Percentiles rank a stretch among this genome's conserved stretches.
phyloP scores from a whole-genome alignment of 2,888 invertebrate genomes.

The Allophyes oxyacanthae region DNA sequence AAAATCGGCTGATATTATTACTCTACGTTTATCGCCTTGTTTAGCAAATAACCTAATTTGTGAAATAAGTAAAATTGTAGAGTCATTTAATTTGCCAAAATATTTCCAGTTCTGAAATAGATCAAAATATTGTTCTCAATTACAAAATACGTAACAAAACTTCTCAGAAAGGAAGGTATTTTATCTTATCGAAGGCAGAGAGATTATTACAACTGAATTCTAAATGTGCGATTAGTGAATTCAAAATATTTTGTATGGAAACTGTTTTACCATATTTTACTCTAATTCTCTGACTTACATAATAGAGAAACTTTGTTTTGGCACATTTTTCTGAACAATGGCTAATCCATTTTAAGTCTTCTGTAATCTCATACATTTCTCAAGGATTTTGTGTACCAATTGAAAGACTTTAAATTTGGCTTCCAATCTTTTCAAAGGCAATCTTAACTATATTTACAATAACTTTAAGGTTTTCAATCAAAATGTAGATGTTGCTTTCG shows the following conservation, averaged over 20 bases:
- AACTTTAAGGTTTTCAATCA: constrained; percentile 8
- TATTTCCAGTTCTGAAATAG: neutral
- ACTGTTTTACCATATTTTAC: no score
- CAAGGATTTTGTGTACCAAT: constrained; percentile 1
- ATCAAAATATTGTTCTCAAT: no score
- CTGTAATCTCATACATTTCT: constrained; percentile 2
- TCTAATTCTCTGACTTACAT: constrained; percentile 7
- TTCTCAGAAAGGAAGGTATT: constrained; percentile 6
- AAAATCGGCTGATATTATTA: constrained; percentile 26
- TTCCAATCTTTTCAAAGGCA: constrained; percentile 25
- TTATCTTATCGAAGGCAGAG: neutral
- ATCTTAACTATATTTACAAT: constrained; percentile 1
- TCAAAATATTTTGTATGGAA: constrained; percentile 18
- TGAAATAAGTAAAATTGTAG: constrained; percentile 5
- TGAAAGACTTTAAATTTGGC: constrained; percentile 30
- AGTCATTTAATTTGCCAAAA: constrained; percentile 14
- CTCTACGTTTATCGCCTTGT: neutral
- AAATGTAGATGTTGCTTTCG: constrained; percentile 6
- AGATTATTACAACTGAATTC: no score
- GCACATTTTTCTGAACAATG: constrained; percentile 28
- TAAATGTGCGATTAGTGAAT: no score
- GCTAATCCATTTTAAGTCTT: constrained; percentile 11
- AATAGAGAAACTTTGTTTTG: constrained; percentile 25
- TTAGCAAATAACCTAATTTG: constrained; percentile 4
- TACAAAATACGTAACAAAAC: no score